phyloP scores from a whole-genome alignment of 2,797 vertebrate genomes.

The Gallirallus australis region DNA sequence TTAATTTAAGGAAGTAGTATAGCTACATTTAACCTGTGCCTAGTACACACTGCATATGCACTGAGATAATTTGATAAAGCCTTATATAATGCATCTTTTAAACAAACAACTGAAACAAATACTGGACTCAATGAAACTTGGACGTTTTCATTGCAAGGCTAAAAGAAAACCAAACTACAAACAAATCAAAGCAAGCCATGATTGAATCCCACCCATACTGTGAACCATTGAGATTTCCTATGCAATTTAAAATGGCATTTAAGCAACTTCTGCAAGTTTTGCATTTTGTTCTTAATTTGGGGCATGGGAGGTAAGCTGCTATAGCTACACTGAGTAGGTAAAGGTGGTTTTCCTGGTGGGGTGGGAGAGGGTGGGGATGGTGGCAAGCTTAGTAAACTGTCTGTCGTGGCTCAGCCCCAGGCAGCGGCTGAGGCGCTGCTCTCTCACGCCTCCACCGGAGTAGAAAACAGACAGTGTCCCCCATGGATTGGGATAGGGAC shows the following conservation, averaged over 20 bases:
- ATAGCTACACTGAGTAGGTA: not conserved
- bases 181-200: not conserved
- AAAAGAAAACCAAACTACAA: no score
- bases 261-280: not conserved
- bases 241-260: not conserved
- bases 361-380: no score
- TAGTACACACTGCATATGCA: not conserved
- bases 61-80: not conserved
- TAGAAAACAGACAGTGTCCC: no score
- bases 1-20: slow-evolving; percentile 34
- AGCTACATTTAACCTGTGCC: not conserved
- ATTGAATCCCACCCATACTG: not conserved
- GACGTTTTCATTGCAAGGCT: not conserved
- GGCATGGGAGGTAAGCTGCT: not conserved
- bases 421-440: no score
- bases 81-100: not conserved
- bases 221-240: not conserved
- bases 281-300: not conserved
- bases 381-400: no score
- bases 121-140: not conserved
- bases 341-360: not conserved
- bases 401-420: no score
- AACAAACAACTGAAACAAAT: not conserved
- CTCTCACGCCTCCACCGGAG: no score
- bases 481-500: no score